These are phyloP conservation scores for Rhamphomyia laevipes DNA, from an alignment of 2,888 invertebrate species.

Conservation along the genomic window DNA sequence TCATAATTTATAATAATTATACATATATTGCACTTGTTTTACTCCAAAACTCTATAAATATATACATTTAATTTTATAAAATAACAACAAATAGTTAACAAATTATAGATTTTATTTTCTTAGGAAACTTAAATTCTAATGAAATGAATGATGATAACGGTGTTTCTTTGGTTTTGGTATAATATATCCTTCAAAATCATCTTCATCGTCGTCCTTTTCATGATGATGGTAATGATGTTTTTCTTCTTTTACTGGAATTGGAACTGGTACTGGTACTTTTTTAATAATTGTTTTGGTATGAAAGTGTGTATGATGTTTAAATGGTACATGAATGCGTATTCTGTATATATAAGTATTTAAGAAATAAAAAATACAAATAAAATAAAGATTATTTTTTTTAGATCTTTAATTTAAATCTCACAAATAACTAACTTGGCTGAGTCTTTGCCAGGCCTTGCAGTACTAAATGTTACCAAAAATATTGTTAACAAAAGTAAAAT, in stretches of 20 bases:
- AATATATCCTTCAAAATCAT: constrained; percentile 31
- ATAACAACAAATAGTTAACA: no score
- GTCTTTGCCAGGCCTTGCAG: constrained; percentile 25
- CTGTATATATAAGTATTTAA: no score
- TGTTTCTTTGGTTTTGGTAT: constrained; percentile 23
- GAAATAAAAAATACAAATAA: no score
- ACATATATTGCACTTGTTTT: no score
- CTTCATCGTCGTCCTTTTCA: constrained; percentile 23
- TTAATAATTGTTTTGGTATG: constrained; percentile 37
- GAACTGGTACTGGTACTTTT: constrained; percentile 35
- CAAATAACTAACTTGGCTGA: constrained; percentile 34
- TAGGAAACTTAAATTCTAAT: no score
- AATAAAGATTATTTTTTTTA: no score
- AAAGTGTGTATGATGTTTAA: constrained; percentile 38
- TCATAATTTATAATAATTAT: no score
- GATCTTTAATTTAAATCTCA: constrained; percentile 10
- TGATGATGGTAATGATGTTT: constrained; percentile 25
- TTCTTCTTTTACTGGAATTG: constrained; percentile 33
- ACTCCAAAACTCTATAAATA: no score
- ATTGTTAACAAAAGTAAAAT: constrained; percentile 13
- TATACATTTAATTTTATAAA: no score
- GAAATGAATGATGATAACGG: constrained; percentile 30
- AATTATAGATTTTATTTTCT: no score
- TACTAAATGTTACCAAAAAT: constrained; percentile 8
- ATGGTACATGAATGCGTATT: constrained; percentile 36